Base-by-base conservation (phyloP, 2,888 invertebrate species). In the Punctoribates punctum region DNA sequence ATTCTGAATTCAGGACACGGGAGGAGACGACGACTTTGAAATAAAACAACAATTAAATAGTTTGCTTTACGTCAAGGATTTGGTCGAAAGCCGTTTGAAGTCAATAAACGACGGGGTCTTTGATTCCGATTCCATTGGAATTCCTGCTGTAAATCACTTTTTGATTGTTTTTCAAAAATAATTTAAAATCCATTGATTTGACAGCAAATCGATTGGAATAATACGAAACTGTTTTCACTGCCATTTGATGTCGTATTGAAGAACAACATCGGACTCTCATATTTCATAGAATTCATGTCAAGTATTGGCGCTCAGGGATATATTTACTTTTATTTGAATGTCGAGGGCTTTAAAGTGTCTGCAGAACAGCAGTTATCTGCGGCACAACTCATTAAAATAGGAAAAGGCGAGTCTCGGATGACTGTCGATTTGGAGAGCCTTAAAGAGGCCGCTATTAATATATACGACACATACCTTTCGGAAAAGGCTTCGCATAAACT, bases 41-140 rank as follows among this genome's bases (percentile, higher is more conserved):
- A 90, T 94, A 74, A 92, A 94, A 80, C 93, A 93, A 82, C 93
- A 94, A 83, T 84, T 96, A 65, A 91, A 91, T 76, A 94, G 94
- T 81, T 85, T 96, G 76, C 86, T 90, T 80, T 94, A 91, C 84
- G 88, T 95, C 42, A 88, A 89, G 76, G 90, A 90, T 82, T 88
- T 92, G 29, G 88, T 94, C 78, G 91, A 93, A 81, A 88, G 88
- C 8, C 84, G 87, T 74, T 85, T 88, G 38, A 82, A 85, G 46
- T 83, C 87, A 13, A 84, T 88, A 81, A 82, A 85, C 77, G 86
- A 87, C 77, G 86, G 87, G 5, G 76, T 48, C 0, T 84, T 85
- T 62, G 84, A 84, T 51, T 85, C 81, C 0, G 83, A 84, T 77
- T 80, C 80, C 27, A 78, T 77, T 51, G 81, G 79, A 51, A 77